A percentile compares a stretch with the other conserved stretches of the same genome.
These are phyloP conservation scores for Platygyra sinensis DNA, from an alignment of 64 coral and sea anemone species.

Conservation along the genomic window DNA sequence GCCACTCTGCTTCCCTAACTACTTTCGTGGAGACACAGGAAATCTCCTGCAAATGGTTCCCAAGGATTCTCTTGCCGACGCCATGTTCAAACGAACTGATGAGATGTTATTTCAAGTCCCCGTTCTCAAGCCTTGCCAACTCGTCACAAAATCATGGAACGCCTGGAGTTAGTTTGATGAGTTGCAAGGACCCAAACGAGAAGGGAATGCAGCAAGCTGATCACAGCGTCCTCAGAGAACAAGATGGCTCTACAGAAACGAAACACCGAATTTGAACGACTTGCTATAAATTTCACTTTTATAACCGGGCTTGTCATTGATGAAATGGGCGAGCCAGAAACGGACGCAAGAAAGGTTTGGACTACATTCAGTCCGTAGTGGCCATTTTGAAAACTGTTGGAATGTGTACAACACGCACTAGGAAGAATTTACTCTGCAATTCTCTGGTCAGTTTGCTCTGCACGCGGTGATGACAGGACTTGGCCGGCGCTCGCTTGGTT, in stretches of 20 bases:
- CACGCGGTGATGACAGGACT: not conserved
- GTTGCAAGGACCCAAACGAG: not conserved
- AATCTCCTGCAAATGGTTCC: not conserved
- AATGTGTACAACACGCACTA: not conserved
- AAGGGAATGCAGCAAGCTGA: not conserved
- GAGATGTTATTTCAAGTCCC: not conserved
- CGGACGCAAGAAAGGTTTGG: not conserved
- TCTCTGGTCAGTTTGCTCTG: not conserved
- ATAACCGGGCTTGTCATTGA: not conserved
- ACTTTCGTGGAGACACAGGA: not conserved
- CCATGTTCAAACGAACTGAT: not conserved
- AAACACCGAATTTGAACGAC: not conserved
- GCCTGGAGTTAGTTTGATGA: not conserved
- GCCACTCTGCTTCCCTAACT: not conserved
- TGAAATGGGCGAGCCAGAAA: not conserved
- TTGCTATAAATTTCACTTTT: not conserved
- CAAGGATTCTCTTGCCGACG: not conserved
- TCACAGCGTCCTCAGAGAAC: not conserved
- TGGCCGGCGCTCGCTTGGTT: not conserved
- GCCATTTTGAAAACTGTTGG: not conserved
- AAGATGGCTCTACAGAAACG: not conserved
- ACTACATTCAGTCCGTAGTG: not conserved
- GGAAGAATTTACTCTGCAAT: not conserved
- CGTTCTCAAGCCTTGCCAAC: not conserved
- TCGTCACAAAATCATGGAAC: not conserved